Base-by-base conservation (phyloP, 2,113 vertebrate species). In the Nipponia nippon region DNA sequence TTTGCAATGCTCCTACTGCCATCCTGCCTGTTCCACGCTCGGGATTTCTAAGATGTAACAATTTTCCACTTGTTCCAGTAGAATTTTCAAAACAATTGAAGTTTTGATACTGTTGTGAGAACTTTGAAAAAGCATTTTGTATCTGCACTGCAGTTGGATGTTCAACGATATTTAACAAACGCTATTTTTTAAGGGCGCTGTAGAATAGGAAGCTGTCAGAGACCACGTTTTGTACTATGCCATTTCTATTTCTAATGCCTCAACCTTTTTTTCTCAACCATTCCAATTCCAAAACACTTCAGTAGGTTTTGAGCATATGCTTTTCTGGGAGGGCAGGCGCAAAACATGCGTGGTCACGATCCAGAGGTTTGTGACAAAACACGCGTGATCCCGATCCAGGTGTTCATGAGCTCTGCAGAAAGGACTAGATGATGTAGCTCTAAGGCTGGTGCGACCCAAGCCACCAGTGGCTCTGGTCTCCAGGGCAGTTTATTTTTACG, bases 81-180 rank as follows among this genome's bases (percentile, higher is more conserved):
- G 62, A 93, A 73, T 93, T 90, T 96, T 96, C 80, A 65, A 83
- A 82, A 40, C 52, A 34, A 19, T 75, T 0, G 6, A 79, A 69
- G 73, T 90, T 97, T 98, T 98, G 96, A 94, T 98, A 97, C 87
- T 85, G 50, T 93, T 23, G 38, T 96, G 79, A 88, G 88, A 91
- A 95, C 92, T 94, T 91, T 55, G 75, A 70, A 71, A 73, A 61
- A 93, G 42, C 34, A 7, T 96, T 98, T 97, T 97, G 49, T 97
- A 90, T 73, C 88, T 83, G 79, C 71, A 56, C 76, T 83, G 88
- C 96, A 79, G 85, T 26, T 84, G 83, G 76, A 40, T 95, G 75
- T 66, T 61, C 66, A 27, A 7, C 2, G 9, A 38, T 55, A 55
- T 79, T 96, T 75, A 91, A 67, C 69, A 65, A 36, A 56, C 2